Base-by-base conservation (phyloP, 2,797 vertebrate genomes). In the Decapterus maruadsi region DNA sequence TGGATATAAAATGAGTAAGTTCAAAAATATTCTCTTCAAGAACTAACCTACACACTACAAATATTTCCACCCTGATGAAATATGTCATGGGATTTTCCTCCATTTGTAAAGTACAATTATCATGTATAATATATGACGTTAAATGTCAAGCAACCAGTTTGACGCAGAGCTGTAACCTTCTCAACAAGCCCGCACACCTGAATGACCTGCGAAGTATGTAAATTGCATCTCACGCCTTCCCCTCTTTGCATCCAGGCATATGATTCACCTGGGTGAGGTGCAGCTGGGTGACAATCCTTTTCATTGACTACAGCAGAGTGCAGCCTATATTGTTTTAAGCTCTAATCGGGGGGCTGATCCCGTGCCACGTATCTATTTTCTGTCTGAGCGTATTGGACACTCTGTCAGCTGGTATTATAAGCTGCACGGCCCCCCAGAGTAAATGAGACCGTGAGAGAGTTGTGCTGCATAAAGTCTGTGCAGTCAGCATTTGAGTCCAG, bases 121-220 rank as follows among this genome's bases (percentile, higher is more conserved):
- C 31, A 8, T 8, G 34, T 36, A 31, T 74, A 45, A 57, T 6
- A 55, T 20, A 0, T 70, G 40, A 54, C 53, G 61, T 40, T 77
- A 74, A 19, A 71, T 31, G 50, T 34, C 26, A 48, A 71, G 57
- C 36, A 70, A 40, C 19, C 5, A 45, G 59, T 53, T 16, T 81
- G 81, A 42, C 74, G 62, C 36, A 22, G 6, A 42, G 14, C n/a
- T 26, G n/a, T 29, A 8, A 56, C 42, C 17, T 74, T 22, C 0
- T 1, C 11, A 62, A 86, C 81, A 83, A 78, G 78, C 62, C 66
- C 8, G 6, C 43, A 54, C 62, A 77, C 58, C 86, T 75, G 75
- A 58, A n/a, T 45, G 59, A 34, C 65, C 56, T 55, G 56, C 80
- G 64, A 88, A 89, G 72, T 82, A 84, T 81, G 84, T 64, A 40